Percentiles rank a stretch among this genome's conserved stretches.
These are phyloP conservation scores for Ageneiosus marmoratus DNA, from an alignment of 2,113 vertebrate species.

Conservation along the genomic window DNA sequence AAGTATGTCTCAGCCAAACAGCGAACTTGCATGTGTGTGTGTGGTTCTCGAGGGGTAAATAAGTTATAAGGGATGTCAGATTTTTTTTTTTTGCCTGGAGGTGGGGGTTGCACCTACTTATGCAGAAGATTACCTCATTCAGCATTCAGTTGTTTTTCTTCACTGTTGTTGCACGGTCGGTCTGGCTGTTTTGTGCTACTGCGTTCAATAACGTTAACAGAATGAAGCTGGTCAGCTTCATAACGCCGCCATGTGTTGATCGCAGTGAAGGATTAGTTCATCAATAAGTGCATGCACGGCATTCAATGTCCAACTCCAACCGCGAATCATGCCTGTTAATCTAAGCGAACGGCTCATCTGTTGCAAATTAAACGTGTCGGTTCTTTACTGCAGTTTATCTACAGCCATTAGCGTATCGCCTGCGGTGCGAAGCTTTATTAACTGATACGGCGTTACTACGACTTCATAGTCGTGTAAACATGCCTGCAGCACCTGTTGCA, in stretches of 20 bases:
- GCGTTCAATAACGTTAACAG: background rate
- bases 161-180: background rate
- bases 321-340: background rate
- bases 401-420: background rate
- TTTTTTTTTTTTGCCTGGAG: background rate
- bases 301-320: background rate
- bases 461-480: background rate
- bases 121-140: constrained; percentile 51
- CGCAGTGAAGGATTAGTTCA: background rate
- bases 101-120: background rate
- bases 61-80: background rate
- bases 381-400: constrained; percentile 15
- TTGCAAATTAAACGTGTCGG: constrained; percentile 24
- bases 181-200: constrained; percentile 35
- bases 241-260: background rate
- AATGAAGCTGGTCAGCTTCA: background rate
- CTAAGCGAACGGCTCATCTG: background rate
- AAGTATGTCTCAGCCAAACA: background rate
- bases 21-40: background rate
- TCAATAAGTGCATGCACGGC: background rate
- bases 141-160: constrained; percentile 60
- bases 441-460: background rate
- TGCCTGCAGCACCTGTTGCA: constrained; percentile 25
- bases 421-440: background rate
- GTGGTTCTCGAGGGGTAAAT: background rate